Evolutionary conservation across 1,140 invertebrate species (phyloP), one percentile per base, ranked within the genome.

Genomic region (Oryctes rhinoceros): DNA sequence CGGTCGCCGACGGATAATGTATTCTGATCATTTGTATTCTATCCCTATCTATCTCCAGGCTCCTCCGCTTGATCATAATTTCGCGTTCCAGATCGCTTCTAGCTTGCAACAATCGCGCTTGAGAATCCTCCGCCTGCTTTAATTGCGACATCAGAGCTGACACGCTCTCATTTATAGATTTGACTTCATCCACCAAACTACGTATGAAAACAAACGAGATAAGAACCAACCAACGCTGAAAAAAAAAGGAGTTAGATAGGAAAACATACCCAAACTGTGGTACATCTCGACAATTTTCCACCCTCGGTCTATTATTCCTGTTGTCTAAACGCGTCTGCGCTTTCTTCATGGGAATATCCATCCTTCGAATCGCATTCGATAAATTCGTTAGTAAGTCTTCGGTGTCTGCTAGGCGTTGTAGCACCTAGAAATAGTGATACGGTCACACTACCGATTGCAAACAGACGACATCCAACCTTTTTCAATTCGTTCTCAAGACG

Each of bases 271-370:
- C 91, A 81, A 91, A 89, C 87, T 95, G 93, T 15, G 93, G 89
- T 47, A 87, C 86, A 85, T 95, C 94, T 71, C 93, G 88, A 79
- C 93, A 94, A 83, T 90, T 94, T 87, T 95, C 94, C 9, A 94
- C 91, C 59, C 92, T 89, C 18, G 92, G 92, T 47, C 92, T 88
- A 78, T 89, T 89, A 53, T 88, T 87, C 80, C 94, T 89, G 83
- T 94, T 93, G 83, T 94, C 90, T 78, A 96, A 88, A 81, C 94
- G 90, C 0, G 94, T 95, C 87, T 96, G 94, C 18, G 93, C 94
- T 35, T 94, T 90, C 86, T 95, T 95, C 91, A 94, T 92, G 3
- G 92, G 91, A 9, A 90, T 88, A 83, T 95, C 93, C 84, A 94
- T 90, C 83, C 91, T 91, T 80, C 89, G 89, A 1, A 94, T 89